Evolutionary conservation across 2,113 vertebrate genomes (phyloP), one percentile per base, ranked within the genome.

Genomic region (Solea solea): DNA sequence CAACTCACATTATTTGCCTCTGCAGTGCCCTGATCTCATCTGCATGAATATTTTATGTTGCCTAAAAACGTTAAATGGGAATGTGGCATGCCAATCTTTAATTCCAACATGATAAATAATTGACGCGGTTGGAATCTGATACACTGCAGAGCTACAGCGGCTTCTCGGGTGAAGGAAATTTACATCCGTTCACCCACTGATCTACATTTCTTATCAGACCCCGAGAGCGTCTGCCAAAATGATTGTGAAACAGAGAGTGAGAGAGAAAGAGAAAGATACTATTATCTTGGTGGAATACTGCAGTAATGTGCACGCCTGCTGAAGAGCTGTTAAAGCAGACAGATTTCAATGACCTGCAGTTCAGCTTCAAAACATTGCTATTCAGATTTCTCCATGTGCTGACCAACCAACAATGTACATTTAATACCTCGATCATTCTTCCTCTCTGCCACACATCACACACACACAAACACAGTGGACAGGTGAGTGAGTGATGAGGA

Each of bases 11-110:
- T 41, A 12, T 42, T 41, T 45, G 42, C 53, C 58, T 62, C 54
- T 40, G 25, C 21, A 16, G 67, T 72, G 71, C 69, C 83, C 71
- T 15, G 1, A 10, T 13, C 42, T 57, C 9, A 3, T 48, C 54
- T 16, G 65, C 72, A 77, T 84, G 68, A 80, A 87, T 87, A 74
- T 77, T 87, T 82, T 16, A 87, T 5, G 5, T 28, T 1, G 5
- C 76, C 69, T 80, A 82, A 86, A 84, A 82, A 66, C 76, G 73
- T 80, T 74, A 86, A 90, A 76, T 63, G 77, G 61, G 67, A 62
- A 59, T 12, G 53, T 72, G 62, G 66, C 65, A 25, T 71, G 68
- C 42, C 50, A 27, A 42, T 89, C 54, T 85, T 76, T 76, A 72
- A 82, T 78, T 80, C 62, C 61, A 68, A 62, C 45, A 42, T 15